Evolutionary conservation across 2,888 invertebrate species (phyloP).

Genomic region (Lochmaea capreae): DNA sequence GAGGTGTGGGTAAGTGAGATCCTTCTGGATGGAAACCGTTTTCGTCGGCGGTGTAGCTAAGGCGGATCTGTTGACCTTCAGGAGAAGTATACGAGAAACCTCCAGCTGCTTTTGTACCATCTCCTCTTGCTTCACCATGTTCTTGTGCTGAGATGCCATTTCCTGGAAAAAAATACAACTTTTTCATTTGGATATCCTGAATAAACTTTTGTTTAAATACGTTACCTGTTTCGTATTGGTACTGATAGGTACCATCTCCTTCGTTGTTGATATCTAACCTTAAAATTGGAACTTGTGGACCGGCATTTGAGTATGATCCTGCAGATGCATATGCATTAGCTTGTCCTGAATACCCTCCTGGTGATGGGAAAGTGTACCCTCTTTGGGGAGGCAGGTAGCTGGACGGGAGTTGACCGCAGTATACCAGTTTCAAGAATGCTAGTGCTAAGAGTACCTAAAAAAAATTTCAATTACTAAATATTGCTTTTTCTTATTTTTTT

Average conservation of each 20-base stretch:
- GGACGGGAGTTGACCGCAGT: conserved; percentile 49
- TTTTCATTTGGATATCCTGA: neutral
- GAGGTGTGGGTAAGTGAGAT: conserved; percentile 70
- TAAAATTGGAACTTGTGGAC: conserved; percentile 51
- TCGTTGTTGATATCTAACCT: conserved; percentile 55
- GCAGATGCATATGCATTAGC: conserved; percentile 14
- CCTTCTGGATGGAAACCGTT: conserved; percentile 70
- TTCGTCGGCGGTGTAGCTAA: conserved; percentile 69
- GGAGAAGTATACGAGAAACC: conserved; percentile 58
- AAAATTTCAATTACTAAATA: no score
- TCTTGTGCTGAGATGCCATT: conserved; percentile 67
- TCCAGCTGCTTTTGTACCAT: conserved; percentile 55
- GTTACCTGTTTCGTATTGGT: conserved; percentile 68
- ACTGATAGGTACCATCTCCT: conserved; percentile 56
- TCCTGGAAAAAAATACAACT: neutral
- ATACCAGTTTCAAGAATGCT: conserved; percentile 48
- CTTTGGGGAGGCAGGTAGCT: conserved; percentile 53
- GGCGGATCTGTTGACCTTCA: conserved; percentile 54
- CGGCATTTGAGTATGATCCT: conserved; percentile 14
- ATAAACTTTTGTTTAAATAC: neutral
- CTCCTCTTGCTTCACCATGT: conserved; percentile 50
- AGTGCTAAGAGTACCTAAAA: conserved; percentile 48
- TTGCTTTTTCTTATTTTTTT: no score
- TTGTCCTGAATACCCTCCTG: neutral
- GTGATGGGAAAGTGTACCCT: conserved; percentile 10